These are phyloP conservation scores for human DNA, from an alignment of 2,113 vertebrate species.

Conservation along the genomic window DNA sequence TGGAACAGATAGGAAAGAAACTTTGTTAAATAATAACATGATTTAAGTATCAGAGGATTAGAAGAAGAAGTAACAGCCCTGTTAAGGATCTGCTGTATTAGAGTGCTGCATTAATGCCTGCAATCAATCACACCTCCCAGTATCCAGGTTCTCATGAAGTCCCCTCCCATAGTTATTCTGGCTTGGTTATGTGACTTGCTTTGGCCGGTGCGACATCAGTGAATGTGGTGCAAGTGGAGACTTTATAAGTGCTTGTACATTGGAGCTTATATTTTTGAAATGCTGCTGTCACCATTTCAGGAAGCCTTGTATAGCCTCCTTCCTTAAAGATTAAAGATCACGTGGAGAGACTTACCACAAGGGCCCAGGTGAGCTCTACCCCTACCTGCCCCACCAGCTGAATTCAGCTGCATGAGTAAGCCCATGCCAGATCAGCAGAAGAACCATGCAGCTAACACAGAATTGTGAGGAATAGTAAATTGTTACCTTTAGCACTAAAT, in stretches of 20 bases:
- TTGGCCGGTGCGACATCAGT: not conserved
- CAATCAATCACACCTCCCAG: not conserved
- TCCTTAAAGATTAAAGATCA: not conserved
- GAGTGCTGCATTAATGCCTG: not conserved
- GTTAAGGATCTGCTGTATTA: not conserved
- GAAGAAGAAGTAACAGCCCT: not conserved
- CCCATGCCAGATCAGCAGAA: not conserved
- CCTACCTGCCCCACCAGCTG: not conserved
- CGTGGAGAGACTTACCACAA: not conserved
- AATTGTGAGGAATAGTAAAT: not conserved
- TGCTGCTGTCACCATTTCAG: not conserved
- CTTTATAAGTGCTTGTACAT: not conserved
- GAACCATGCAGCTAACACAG: not conserved
- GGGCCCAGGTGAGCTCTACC: not conserved
- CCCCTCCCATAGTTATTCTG: not conserved
- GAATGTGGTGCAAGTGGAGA: not conserved
- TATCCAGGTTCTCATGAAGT: not conserved
- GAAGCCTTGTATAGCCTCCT: not conserved
- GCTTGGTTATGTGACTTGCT: not conserved
- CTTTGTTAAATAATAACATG: slow-evolving; percentile 40
- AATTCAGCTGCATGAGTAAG: not conserved
- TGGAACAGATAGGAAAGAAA: slow-evolving; percentile 55
- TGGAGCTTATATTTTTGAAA: not conserved
- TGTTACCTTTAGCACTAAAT: not conserved
- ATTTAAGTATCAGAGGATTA: slow-evolving; percentile 5